Conservation (phyloP, 2,113 vertebrate genomes). For the Corvus moneduloides region DNA sequence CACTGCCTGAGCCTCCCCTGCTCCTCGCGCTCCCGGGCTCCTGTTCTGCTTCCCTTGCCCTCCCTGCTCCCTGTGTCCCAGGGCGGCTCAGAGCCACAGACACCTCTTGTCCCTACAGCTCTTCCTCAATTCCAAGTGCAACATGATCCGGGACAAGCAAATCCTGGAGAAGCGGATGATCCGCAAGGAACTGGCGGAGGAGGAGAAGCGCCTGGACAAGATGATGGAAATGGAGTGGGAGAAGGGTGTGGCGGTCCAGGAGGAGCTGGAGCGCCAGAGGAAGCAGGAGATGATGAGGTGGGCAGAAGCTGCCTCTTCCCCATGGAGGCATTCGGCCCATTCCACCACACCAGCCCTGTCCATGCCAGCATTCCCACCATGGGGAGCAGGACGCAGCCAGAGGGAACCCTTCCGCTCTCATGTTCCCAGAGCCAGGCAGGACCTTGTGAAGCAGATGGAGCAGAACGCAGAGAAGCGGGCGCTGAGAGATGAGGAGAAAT, state of each 20-base stretch:
- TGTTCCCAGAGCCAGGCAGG: background rate
- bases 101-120: background rate
- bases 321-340: background rate
- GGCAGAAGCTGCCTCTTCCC: background rate
- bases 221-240: background rate
- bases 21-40: background rate
- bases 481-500: background rate
- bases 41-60: background rate
- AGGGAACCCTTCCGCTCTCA: background rate
- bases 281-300: background rate
- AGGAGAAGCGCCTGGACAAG: background rate
- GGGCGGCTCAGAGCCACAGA: fast-evolving
- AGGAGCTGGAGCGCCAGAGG: background rate
- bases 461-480: background rate
- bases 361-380: fast-evolving
- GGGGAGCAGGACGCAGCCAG: background rate
- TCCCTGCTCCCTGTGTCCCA: background rate
- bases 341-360: background rate
- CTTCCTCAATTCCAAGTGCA: background rate
- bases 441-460: background rate
- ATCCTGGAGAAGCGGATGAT: background rate
- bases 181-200: background rate
- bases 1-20: background rate
- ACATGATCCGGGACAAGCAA: background rate
- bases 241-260: background rate